phyloP scores from a whole-genome alignment of 2,888 invertebrate species.

The Zaprionus bogoriensis region DNA sequence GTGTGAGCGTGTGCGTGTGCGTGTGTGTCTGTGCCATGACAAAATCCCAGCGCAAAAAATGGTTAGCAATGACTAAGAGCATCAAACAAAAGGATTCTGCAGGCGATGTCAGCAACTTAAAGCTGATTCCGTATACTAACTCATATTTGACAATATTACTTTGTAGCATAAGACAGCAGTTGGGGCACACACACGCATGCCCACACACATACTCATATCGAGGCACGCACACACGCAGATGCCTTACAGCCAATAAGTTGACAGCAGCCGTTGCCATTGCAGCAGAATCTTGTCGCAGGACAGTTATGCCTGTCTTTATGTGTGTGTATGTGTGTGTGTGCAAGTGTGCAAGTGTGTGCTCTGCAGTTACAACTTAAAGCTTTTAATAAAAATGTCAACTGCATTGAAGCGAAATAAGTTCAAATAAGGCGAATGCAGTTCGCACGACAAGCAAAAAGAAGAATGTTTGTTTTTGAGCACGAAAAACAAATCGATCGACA shows the following conservation, averaged over 20 bases:
- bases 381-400: slow-evolving; percentile 78
- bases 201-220: not conserved
- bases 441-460: slow-evolving; percentile 10
- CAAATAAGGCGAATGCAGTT: slow-evolving; percentile 13
- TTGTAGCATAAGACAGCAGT: slow-evolving; percentile 64
- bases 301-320: slow-evolving; percentile 28
- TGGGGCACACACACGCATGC: slow-evolving; percentile 18
- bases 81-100: slow-evolving; percentile 62
- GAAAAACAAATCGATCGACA: not conserved
- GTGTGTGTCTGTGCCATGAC: slow-evolving; percentile 44
- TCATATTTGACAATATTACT: slow-evolving; percentile 74
- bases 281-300: slow-evolving; percentile 56
- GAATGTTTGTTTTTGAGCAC: not conserved
- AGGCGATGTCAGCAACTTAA: slow-evolving; percentile 55
- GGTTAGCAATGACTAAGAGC: slow-evolving; percentile 63
- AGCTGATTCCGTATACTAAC: slow-evolving; percentile 58
- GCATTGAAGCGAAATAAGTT: slow-evolving; percentile 66
- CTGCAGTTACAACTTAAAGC: slow-evolving; percentile 70
- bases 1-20: slow-evolving; percentile 2
- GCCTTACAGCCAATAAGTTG: slow-evolving; percentile 68
- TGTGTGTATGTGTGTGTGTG: slow-evolving; percentile 11
- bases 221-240: not conserved
- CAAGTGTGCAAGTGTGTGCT: slow-evolving; percentile 16
- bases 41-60: slow-evolving; percentile 39
- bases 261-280: slow-evolving; percentile 69